Evolutionary conservation across 2,113 vertebrate species (phyloP).

Genomic region (Nanorana parkeri): DNA sequence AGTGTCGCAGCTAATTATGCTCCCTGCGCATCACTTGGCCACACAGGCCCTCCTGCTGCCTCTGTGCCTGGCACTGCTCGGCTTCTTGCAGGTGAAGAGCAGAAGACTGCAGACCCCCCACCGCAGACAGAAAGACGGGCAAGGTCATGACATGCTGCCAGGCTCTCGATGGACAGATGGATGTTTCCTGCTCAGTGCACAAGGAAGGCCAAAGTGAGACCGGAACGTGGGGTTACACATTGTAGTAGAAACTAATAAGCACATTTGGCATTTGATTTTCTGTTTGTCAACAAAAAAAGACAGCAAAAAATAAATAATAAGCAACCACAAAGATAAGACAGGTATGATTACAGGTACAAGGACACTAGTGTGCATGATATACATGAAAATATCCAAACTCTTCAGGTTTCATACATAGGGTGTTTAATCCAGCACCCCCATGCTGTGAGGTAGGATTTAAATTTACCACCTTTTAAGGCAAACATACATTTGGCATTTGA

Average conservation of each 20-base stretch:
- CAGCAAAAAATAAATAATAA: too few species aligned
- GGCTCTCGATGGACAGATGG: slow-evolving; percentile 11
- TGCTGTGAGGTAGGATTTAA: too few species aligned
- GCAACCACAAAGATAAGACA: too few species aligned
- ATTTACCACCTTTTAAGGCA: too few species aligned
- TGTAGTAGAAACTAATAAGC: background rate
- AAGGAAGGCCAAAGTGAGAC: background rate
- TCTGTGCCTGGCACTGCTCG: background rate
- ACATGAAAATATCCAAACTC: too few species aligned
- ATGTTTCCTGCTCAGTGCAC: background rate
- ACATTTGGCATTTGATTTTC: too few species aligned
- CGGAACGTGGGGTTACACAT: background rate
- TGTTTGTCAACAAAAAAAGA: too few species aligned
- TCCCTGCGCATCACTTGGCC: slow-evolving; percentile 1
- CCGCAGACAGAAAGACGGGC: background rate
- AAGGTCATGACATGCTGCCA: background rate
- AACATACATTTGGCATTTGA: too few species aligned
- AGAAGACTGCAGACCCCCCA: background rate
- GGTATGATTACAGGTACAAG: too few species aligned
- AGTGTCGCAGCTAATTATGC: slow-evolving; percentile 15
- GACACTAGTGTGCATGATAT: too few species aligned
- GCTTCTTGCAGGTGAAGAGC: background rate
- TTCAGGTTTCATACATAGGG: too few species aligned
- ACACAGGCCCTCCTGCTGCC: background rate
- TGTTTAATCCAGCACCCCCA: too few species aligned